Base-by-base conservation (phyloP, 2,113 vertebrate genomes). In the Gymnorhina tibicen region DNA sequence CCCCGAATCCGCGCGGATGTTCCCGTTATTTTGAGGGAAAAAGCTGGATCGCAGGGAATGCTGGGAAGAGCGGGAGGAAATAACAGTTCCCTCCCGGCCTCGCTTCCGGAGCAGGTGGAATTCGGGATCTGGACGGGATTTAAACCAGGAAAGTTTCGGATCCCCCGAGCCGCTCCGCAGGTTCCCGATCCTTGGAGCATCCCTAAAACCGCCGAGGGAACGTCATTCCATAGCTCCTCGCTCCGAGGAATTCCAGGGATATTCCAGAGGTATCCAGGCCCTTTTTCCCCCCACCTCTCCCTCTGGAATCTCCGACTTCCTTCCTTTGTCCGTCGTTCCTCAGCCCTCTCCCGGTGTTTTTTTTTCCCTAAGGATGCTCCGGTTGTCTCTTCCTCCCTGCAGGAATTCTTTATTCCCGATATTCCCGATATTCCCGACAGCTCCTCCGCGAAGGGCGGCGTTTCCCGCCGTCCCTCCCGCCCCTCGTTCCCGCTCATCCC, bases 61-160 rank as follows among this genome's bases (percentile, higher is more conserved):
- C 19, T 3, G 18, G 41, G 69, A 85, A 47, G 11, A 13, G 17
- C 0, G 2, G 39, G 28, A 55, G 17, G 68, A 23, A 64, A 47
- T 1, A 33, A 27, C 23, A 1, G 0, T 21, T 52, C 80, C 37
- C 8, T 52, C 12, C 67, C 35, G 28, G 22, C 18, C 9, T 15
- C 2, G 11, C 18, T 84, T 6, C 49, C 1, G 0, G 47, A 73
- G 33, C 22, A 7, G 59, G 41, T 5, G 39, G 39, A 85, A 55
- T 2, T 28, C 0, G 0, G 49, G 41, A 64, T 64, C 21, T 7
- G 5, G 10, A 15, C 18, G n/a, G 41, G 55, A n/a, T 74, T 85
- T 27, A 2, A 27, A 19, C n/a, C n/a, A n/a, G n/a, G n/a, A n/a
- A n/a, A n/a, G n/a, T 23, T 63, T 39, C 0, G 2, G 11, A 64